phyloP scores from a whole-genome alignment of 2,113 vertebrate species.

The Tilapia sparmanii region DNA sequence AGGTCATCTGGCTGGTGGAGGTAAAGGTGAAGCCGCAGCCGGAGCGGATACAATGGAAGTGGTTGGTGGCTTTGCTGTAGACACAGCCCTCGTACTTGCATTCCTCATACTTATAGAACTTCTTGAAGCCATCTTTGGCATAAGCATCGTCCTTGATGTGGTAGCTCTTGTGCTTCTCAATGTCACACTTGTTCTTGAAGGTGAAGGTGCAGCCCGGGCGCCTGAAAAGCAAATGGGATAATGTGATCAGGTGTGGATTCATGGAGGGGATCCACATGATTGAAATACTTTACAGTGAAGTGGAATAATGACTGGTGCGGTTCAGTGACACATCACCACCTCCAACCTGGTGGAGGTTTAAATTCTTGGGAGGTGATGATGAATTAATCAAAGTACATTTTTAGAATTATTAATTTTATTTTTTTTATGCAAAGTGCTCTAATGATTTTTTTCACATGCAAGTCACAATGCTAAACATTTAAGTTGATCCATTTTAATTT shows the following conservation, averaged over 20 bases:
- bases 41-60: slow-evolving; percentile 98
- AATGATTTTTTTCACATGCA: background rate
- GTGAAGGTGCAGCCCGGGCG: slow-evolving; percentile 95
- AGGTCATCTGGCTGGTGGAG: slow-evolving; percentile 99
- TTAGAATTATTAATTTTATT: background rate
- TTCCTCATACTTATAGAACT: slow-evolving; percentile 99
- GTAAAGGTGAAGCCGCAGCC: slow-evolving; percentile 99
- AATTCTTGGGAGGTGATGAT: background rate
- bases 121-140: slow-evolving; percentile 99
- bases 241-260: background rate
- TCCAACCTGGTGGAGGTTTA: background rate
- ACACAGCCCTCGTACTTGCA: slow-evolving; percentile 98
- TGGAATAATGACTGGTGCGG: background rate
- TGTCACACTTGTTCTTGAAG: slow-evolving; percentile 99
- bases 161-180: slow-evolving; percentile 99
- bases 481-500: background rate
- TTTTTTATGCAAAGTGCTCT: background rate
- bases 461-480: background rate
- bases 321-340: background rate
- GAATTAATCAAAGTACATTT: background rate
- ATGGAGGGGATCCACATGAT: background rate
- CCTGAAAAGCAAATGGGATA: slow-evolving; percentile 61
- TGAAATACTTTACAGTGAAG: slow-evolving; percentile 10
- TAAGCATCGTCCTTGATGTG: slow-evolving; percentile 99
- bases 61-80: slow-evolving; percentile 99